phyloP scores from a whole-genome alignment of 2,797 vertebrate genomes.

The Hephaestus fuliginosus region DNA sequence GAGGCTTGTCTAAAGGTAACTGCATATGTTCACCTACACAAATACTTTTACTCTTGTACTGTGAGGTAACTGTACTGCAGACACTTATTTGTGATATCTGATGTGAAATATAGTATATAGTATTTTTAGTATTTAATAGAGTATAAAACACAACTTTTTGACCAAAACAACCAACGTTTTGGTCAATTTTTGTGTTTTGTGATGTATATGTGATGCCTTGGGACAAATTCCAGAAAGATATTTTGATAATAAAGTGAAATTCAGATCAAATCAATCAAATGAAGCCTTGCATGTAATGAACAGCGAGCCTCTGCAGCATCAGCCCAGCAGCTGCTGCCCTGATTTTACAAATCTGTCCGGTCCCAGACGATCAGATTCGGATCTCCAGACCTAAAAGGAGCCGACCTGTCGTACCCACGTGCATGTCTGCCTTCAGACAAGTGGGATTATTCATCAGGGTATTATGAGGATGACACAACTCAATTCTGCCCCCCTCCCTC shows the following conservation, averaged over 20 bases:
- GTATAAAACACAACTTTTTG: too few relatives aligned
- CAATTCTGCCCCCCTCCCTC: conserved; percentile 4
- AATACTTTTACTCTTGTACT: not conserved
- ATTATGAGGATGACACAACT: conserved; percentile 31
- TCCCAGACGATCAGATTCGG: conserved; percentile 6
- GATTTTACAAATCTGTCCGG: conserved; percentile 28
- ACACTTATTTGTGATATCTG: too few relatives aligned
- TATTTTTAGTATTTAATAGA: too few relatives aligned
- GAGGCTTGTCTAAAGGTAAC: too few relatives aligned
- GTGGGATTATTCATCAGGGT: conserved; percentile 44
- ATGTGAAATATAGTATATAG: too few relatives aligned
- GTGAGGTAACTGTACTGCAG: not conserved
- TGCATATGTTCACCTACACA: not conserved
- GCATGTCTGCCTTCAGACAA: conserved; percentile 2
- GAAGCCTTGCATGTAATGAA: not conserved
- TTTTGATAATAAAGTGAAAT: too few relatives aligned
- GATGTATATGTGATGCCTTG: too few relatives aligned
- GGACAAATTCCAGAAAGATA: too few relatives aligned
- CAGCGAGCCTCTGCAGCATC: not conserved
- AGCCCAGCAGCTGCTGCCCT: conserved; percentile 18
- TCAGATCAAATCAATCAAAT: too few relatives aligned
- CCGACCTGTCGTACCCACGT: conserved; percentile 22
- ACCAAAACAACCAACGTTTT: too few relatives aligned
- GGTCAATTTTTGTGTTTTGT: too few relatives aligned
- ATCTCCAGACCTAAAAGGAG: conserved; percentile 30